Evolutionary conservation across 2,888 invertebrate species (phyloP).

Genomic region (Nemurella pictetii): DNA sequence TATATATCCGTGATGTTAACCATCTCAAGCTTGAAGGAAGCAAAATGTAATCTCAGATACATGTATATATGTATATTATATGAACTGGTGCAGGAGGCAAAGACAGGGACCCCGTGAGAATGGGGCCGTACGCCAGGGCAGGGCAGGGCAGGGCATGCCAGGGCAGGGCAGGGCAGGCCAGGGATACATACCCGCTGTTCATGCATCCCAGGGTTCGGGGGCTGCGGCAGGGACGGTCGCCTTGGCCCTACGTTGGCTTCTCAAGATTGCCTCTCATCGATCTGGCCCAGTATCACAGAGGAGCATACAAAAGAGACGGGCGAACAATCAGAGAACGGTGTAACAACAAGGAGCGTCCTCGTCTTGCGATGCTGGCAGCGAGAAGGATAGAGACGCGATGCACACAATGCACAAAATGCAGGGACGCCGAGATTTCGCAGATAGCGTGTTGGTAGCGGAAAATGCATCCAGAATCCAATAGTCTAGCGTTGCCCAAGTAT

Average conservation of each 20-base stretch:
- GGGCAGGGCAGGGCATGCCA: not conserved
- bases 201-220: not conserved
- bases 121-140: not conserved
- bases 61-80: no score
- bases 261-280: slow-evolving; percentile 12
- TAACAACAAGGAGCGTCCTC: not conserved
- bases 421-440: not conserved
- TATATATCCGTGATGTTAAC: not conserved
- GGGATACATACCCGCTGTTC: no score
- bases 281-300: not conserved
- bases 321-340: not conserved
- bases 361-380: not conserved
- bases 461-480: not conserved
- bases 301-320: slow-evolving; percentile 17
- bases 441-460: not conserved
- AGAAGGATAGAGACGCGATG: not conserved
- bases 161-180: not conserved
- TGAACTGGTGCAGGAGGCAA: no score
- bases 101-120: not conserved
- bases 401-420: not conserved
- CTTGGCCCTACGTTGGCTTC: slow-evolving; percentile 13
- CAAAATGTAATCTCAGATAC: not conserved
- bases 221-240: not conserved
- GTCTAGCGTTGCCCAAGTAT: not conserved
- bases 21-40: not conserved